Evolutionary conservation across 2,888 invertebrate species (phyloP).

Genomic region (Mythimna albipuncta): DNA sequence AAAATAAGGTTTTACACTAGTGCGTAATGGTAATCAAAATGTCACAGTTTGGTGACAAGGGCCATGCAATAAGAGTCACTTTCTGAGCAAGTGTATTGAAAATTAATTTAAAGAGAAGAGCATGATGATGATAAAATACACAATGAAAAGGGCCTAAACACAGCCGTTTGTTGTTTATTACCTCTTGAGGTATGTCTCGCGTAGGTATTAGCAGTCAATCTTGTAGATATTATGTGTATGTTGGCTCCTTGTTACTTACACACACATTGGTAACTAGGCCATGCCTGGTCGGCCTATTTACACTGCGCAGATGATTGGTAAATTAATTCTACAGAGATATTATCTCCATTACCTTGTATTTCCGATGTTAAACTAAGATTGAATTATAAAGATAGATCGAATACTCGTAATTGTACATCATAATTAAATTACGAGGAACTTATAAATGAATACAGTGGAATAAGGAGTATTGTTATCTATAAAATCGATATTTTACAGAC

Average conservation of each 20-base stretch:
- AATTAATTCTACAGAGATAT: not conserved
- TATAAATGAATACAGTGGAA: not conserved
- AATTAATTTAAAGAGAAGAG: no score
- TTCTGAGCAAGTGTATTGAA: no score
- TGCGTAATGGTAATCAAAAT: no score
- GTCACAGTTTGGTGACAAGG: no score
- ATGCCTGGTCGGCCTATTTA: not conserved
- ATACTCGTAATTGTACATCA: not conserved
- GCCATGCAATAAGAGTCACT: no score
- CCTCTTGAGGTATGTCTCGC: not conserved
- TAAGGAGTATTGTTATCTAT: not conserved
- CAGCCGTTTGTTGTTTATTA: no score
- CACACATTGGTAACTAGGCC: conserved; percentile 11
- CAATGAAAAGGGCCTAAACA: no score
- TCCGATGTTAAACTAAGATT: not conserved
- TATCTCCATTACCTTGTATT: not conserved
- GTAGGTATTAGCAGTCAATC: not conserved
- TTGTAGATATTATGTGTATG: not conserved
- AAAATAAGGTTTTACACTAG: no score
- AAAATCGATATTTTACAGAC: not conserved
- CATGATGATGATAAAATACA: no score
- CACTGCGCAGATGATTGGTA: not conserved
- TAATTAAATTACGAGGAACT: not conserved
- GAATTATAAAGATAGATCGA: not conserved
- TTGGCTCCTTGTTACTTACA: conserved; percentile 1